Evolutionary conservation across 2,888 invertebrate species (phyloP), one percentile per base, ranked within the genome.

Genomic region (Trachelus tabidus): DNA sequence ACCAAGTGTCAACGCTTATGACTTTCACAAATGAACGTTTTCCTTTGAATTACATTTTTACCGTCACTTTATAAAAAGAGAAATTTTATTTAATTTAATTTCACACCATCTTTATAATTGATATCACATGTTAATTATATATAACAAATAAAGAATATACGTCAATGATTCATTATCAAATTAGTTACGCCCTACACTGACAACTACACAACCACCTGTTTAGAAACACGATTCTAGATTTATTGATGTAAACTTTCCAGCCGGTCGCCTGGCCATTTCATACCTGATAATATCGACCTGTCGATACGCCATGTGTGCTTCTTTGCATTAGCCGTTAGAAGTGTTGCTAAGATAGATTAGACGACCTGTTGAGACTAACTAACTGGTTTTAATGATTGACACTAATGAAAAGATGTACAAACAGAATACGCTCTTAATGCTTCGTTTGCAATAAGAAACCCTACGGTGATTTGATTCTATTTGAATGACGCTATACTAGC

Each of bases 401-500:
- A 71, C 71, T 71, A 71, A 71, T 71, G 71, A 71, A 71, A 71
- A 71, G 71, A 33, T 15, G 33, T 71, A 71, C 71, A 71, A 71
- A 71, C 15, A 34, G 71, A 71, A 34, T 71, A 23, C 2, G 56
- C 9, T 56, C 56, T 23, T 56, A 23, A 56, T 56, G 23, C 56
- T 56, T 15, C 23, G 56, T 9, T 56, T 56, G 56, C 23, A 9
- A 23, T 56, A 56, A 23, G 56, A 56, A 56, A 56, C 9, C 9
- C 23, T 23, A 56, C 23, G 6, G 23, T 56, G 23, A 15, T 56
- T 56, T 56, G 23, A 56, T 56, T 56, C 56, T 23, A 56, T 23
- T 56, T 56, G 56, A 56, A 23, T 23, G 56, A 56, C 56, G 23
- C 23, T 23, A 56, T 23, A 56, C 56, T 9, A 56, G 23, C 23